These are phyloP conservation scores for Eretmocerus hayati DNA, from an alignment of 2,888 invertebrate species.

Conservation along the genomic window DNA sequence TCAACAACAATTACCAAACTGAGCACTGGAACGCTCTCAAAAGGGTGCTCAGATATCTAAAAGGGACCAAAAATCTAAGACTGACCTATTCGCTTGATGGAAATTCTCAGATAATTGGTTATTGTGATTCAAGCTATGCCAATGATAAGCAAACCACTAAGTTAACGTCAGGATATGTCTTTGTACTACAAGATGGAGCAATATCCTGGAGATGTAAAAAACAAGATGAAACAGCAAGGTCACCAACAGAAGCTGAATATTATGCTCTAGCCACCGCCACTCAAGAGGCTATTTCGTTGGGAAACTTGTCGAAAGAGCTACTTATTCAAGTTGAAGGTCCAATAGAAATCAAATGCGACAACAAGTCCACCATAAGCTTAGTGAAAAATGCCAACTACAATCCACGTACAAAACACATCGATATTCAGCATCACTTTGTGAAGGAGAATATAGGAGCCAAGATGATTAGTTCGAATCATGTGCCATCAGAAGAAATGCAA, in stretches of 20 bases:
- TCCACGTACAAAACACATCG: neutral
- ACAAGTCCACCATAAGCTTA: neutral
- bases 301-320: no score
- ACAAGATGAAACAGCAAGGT: no score
- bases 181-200: constrained; percentile 19
- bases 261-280: neutral
- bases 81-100: no score
- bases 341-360: neutral
- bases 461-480: neutral
- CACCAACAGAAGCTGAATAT: constrained; percentile 23
- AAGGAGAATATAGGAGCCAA: neutral
- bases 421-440: neutral
- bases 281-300: neutral
- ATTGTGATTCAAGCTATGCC: constrained; percentile 26
- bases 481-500: no score
- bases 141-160: constrained; percentile 20
- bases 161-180: constrained; percentile 21
- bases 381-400: neutral
- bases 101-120: no score
- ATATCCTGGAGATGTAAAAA: constrained; percentile 25
- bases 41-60: constrained; percentile 19
- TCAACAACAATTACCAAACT: no score
- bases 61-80: no score
- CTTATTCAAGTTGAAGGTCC: no score
- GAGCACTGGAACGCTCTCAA: no score